These are phyloP conservation scores for Digitonthophagus gazella DNA, from an alignment of 2,888 invertebrate genomes.

Conservation along the genomic window DNA sequence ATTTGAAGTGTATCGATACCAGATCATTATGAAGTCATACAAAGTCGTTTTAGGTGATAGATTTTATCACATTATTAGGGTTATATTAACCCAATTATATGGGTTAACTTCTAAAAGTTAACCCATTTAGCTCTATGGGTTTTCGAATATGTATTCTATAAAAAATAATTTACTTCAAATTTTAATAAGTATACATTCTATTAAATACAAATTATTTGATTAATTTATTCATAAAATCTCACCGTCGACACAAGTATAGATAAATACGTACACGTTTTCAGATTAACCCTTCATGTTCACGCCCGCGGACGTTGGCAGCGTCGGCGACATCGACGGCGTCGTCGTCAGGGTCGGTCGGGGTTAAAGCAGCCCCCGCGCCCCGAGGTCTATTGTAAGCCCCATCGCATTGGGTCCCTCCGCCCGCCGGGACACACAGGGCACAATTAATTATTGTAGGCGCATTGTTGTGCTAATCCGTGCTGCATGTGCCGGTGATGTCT, in stretches of 20 bases:
- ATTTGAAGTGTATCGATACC: too few species aligned
- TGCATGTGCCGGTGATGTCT: constrained; percentile 25
- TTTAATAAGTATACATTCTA: background rate
- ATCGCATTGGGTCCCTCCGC: background rate
- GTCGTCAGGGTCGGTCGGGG: background rate
- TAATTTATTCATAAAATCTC: background rate
- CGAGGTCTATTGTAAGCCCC: background rate
- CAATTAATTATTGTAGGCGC: constrained; percentile 5
- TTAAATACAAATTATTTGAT: background rate
- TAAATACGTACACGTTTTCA: background rate
- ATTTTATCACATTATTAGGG: too few species aligned
- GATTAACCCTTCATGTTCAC: background rate
- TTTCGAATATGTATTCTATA: too few species aligned
- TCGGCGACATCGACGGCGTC: background rate
- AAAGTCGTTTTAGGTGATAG: too few species aligned
- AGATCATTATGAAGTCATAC: too few species aligned
- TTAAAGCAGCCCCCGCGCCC: background rate
- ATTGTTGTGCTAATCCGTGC: constrained; percentile 26
- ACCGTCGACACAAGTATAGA: constrained; percentile 2
- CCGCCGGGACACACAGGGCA: background rate
- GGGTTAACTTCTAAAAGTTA: too few species aligned
- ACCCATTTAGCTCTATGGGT: too few species aligned
- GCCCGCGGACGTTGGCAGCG: background rate
- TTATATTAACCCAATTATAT: too few species aligned
- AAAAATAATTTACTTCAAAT: too few species aligned